Base-by-base conservation (phyloP, 2,113 vertebrate species). In the Cygnus atratus region DNA sequence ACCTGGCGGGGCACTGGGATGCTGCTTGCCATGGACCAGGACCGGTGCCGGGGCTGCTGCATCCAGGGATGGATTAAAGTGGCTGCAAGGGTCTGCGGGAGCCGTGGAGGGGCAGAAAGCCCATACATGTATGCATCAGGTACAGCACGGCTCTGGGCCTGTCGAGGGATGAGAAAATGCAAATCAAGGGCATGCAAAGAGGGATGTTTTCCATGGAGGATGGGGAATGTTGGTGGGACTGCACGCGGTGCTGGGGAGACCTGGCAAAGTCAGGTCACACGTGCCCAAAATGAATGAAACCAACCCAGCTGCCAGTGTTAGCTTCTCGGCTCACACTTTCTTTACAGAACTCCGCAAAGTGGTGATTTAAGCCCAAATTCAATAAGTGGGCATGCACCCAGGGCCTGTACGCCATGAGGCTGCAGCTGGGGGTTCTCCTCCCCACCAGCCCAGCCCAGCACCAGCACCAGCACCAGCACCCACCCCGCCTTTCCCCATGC, bases 341-440 rank as follows among this genome's bases (percentile, higher is more conserved):
- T 26, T 35, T 21, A 2, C 55, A 10, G 44, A n/a, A 29, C 59
- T 31, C 59, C 18, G 26, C 48, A n/a, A 17, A 26, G 7, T 0
- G 2, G 18, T 9, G 17, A 3, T 70, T 70, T 22, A 13, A 35
- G 52, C 75, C 58, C 54, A 33, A 43, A 50, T 37, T 29, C 35
- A 25, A 3, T 12, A 67, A 20, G 3, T 2, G 22, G 62, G 16
- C 16, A 1, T 2, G 18, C 59, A 19, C 21, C 4, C 1, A 19
- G n/a, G 28, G n/a, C 2, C 0, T 15, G 15, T 0, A 1, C 26
- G 44, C 22, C 28, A 2, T 1, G 21, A n/a, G 24, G 4, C 59
- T 0, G 0, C 54, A 82, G 55, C 48, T 15, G 29, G 11, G 43
- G 9, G 12, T n/a, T 29, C 29, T 29, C 11, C 7, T 75, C 29